Percentiles rank a stretch among this genome's conserved stretches.
Conservation (phyloP, 1,140 invertebrate genomes). For the Cecropterus lyciades region DNA sequence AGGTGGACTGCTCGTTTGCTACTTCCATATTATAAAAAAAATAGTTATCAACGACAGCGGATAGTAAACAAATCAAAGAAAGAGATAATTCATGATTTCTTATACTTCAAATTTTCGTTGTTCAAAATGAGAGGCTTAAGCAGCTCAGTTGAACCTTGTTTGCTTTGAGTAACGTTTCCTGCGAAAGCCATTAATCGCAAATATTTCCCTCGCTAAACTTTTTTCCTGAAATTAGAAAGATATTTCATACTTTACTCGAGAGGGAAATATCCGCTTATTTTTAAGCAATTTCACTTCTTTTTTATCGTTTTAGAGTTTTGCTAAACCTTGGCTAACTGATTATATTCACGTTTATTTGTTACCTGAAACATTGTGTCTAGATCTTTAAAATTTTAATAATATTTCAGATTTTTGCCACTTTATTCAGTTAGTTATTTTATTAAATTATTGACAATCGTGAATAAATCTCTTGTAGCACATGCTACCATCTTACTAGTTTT, state of each 20-base stretch:
- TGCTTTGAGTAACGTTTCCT: slow-evolving; percentile 18
- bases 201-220: slow-evolving; percentile 33
- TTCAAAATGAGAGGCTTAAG: slow-evolving; percentile 21
- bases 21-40: no score
- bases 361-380: background rate
- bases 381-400: no score
- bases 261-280: slow-evolving; percentile 26
- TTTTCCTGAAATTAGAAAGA: slow-evolving; percentile 35
- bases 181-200: slow-evolving; percentile 35
- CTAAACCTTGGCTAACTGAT: background rate
- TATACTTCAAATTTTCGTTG: slow-evolving; percentile 7
- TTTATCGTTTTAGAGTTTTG: slow-evolving; percentile 12
- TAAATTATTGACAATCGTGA: no score
- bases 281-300: slow-evolving; percentile 21
- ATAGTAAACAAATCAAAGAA: no score
- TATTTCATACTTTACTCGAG: slow-evolving; percentile 32
- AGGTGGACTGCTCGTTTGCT: no score
- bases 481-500: no score
- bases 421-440: no score
- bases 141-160: background rate
- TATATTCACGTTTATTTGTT: no score
- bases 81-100: slow-evolving; percentile 25
- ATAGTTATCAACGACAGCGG: no score
- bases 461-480: no score
- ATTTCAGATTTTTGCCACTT: no score